Conservation (phyloP, 2,888 invertebrate genomes). For the Meteorus colon region DNA sequence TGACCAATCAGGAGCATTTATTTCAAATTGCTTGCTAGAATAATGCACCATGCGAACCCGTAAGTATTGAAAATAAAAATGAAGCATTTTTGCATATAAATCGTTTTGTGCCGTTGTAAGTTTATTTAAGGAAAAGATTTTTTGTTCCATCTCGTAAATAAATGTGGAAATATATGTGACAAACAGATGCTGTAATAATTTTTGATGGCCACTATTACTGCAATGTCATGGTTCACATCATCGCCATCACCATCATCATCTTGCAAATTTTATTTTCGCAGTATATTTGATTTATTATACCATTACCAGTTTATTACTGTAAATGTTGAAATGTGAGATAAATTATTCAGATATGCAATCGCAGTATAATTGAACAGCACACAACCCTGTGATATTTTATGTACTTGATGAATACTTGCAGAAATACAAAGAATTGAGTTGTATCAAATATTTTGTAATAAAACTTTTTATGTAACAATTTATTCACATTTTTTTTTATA, state of each 20-base stretch:
- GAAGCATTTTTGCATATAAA: neutral
- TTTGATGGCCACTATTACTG: slow-evolving; percentile 14
- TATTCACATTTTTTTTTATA: slow-evolving; percentile 61
- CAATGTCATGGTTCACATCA: slow-evolving; percentile 13
- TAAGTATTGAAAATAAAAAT: neutral
- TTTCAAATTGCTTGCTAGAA: slow-evolving; percentile 1
- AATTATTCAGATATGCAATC: neutral
- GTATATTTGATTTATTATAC: neutral
- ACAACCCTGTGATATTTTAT: neutral
- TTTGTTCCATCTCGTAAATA: neutral
- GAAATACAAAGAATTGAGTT: neutral
- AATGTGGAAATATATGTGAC: neutral
- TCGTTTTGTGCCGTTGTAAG: neutral
- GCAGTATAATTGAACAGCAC: neutral
- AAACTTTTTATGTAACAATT: slow-evolving; percentile 70
- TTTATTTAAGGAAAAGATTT: neutral
- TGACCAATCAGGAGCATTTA: neutral
- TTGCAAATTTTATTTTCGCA: neutral
- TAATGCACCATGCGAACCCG: neutral
- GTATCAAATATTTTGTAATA: slow-evolving; percentile 46
- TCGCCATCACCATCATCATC: neutral
- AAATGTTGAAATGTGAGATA: neutral
- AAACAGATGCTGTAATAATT: slow-evolving; percentile 2
- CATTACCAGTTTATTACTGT: slow-evolving; percentile 28
- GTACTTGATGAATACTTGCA: neutral